phyloP scores from a whole-genome alignment of 2,888 invertebrate species.

The Drosophila monieri region DNA sequence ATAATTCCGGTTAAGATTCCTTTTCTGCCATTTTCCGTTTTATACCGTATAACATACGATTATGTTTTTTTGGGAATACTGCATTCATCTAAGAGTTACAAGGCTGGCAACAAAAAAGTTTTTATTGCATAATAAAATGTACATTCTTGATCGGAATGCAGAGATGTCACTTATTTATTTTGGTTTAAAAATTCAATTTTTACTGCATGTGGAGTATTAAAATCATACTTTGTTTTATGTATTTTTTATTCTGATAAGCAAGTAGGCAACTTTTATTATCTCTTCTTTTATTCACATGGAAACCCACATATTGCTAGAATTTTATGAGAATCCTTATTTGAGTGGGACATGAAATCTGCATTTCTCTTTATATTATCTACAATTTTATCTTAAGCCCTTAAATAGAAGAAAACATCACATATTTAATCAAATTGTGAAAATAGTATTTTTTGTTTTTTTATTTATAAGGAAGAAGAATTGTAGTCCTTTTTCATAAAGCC shows the following conservation, averaged over 20 bases:
- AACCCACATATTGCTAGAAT: background rate
- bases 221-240: background rate
- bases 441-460: background rate
- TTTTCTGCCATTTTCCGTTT: conserved; percentile 64
- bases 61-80: background rate
- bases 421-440: background rate
- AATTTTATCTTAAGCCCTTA: background rate
- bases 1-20: conserved; percentile 77
- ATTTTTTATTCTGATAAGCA: background rate
- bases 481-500: background rate
- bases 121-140: background rate
- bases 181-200: background rate
- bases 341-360: too few species aligned
- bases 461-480: background rate
- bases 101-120: background rate
- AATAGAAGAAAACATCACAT: background rate
- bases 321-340: background rate
- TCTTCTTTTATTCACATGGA: background rate
- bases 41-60: conserved; percentile 6
- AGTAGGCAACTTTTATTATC: background rate
- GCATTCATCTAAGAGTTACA: background rate
- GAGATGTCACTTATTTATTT: background rate
- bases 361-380: background rate
- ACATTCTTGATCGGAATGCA: background rate
- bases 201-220: background rate